Base-by-base conservation (phyloP, 2,888 invertebrate species). In the Minunthozetes semirufus region DNA sequence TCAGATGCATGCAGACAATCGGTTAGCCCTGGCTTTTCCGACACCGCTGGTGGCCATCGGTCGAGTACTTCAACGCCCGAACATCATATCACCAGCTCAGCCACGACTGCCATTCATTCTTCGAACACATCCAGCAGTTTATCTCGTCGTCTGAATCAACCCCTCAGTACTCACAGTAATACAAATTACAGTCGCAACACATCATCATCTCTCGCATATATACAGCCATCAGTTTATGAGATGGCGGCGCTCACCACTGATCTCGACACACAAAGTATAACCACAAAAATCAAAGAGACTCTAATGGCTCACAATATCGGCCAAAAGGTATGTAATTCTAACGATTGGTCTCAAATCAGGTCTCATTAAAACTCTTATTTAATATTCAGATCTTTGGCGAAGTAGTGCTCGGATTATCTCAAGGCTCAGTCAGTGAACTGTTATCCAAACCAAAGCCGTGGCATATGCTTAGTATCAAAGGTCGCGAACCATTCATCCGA, bases 391-490 rank as follows among this genome's bases (percentile, higher is more conserved):
- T 94, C 78, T 98, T 99, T 81, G 99, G 98, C 13, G 98, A 99
- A 85, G 95, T 94, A 0, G 96, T 99, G 4, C 86, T 99, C 17
- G 97, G 96, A 0, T 86, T 98, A 38, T 95, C 95, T 0, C 97
- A 98, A 84, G 97, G 94, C 15, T 94, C 97, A 1, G 97, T 97
- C 15, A 96, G 95, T 81, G 99, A 99, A 84, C 86, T 99, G 77
- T 87, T 99, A 9, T 95, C 96, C 77, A 97, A 97, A 83, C 98
- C 98, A 5, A 98, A 98, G 81, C 97, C 97, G 0, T 98, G 98
- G 97, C 95, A 95, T 82, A 95, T 97, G 95, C 87, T 98, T 74
- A 96, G 95, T 82, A 94, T 96, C 82, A 97, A 97, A 83, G 98
- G 98, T 0, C 87, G 97, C 42, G 98, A 98, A 82, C 94, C 95